Base-by-base conservation (phyloP, 2,113 vertebrate genomes). In the Oplegnathus fasciatus region DNA sequence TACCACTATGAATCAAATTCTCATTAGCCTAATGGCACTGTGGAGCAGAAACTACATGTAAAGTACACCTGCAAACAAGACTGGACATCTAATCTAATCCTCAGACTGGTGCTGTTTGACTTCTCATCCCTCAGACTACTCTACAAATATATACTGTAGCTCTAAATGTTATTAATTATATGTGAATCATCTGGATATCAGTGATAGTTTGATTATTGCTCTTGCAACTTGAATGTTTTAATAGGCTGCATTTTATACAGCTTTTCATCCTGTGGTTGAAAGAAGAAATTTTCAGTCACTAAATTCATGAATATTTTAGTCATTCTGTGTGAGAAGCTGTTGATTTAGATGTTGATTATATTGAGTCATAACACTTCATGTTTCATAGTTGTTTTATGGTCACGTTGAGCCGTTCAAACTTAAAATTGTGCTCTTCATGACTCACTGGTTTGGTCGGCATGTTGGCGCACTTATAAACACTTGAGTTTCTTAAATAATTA, bases 11-110 rank as follows among this genome's bases (percentile, higher is more conserved):
- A 89, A 83, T 84, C 76, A 42, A n/a, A 50, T 67, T 89, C 80
- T 84, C 82, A 84, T 92, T 85, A 87, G 57, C 37, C 66, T 87
- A 90, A 90, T 90, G 69, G 68, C 46, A 76, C 37, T 9, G 22
- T 9, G 42, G 66, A 83, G 32, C 26, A 61, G 42, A 78, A 58
- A 80, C 14, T 28, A 66, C 65, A 74, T 7, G 30, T 57, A 65
- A 89, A 64, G 60, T 58, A 55, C 26, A 76, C 65, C 44, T 66
- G 28, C 54, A 62, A 44, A 57, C 52, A 73, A 85, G 61, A 62
- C 20, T 4, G 8, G 50, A 10, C 13, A 30, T 82, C 48, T 64
- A 8, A 42, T 68, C 8, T 66, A 4, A 66, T 52, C 42, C 5
- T 66, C 67, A 54, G 30, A n/a, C 52, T 40, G 50, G 9, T 30